Conservation (phyloP, 2,113 vertebrate genomes). For the Chloropsis hardwickii region DNA sequence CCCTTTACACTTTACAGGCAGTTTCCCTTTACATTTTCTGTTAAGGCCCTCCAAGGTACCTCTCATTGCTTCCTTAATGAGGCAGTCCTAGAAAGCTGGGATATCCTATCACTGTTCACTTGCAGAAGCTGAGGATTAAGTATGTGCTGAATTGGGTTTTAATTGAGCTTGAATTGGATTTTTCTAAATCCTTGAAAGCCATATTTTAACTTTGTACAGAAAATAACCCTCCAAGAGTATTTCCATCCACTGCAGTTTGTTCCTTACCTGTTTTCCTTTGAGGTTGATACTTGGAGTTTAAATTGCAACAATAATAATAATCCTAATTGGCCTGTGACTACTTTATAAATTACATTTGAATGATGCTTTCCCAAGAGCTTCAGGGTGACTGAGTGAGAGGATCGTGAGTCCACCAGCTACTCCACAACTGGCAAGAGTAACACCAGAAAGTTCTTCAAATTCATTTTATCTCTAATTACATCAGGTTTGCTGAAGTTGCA, state of each 20-base stretch:
- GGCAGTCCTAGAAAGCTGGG: neutral
- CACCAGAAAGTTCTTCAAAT: neutral
- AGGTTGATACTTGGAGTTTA: neutral
- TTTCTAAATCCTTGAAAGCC: neutral
- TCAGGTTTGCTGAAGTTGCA: neutral
- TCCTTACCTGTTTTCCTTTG: neutral
- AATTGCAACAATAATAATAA: neutral
- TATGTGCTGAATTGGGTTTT: neutral
- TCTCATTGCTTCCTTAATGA: neutral
- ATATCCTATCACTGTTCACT: neutral
- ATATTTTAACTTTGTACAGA: neutral
- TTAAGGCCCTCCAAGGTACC: neutral
- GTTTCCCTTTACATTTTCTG: neutral
- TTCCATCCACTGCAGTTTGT: neutral
- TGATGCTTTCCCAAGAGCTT: neutral
- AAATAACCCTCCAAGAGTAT: neutral
- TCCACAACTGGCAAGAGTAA: neutral
- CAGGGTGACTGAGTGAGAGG: neutral
- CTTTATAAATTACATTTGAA: neutral
- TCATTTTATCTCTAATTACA: neutral
- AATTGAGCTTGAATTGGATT: constrained; percentile 31
- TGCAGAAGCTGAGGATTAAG: constrained; percentile 6
- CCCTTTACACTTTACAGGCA: neutral
- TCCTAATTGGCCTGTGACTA: neutral
- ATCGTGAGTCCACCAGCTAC: neutral